Conservation (phyloP, 2,113 vertebrate genomes). For the Anoplopoma fimbria region DNA sequence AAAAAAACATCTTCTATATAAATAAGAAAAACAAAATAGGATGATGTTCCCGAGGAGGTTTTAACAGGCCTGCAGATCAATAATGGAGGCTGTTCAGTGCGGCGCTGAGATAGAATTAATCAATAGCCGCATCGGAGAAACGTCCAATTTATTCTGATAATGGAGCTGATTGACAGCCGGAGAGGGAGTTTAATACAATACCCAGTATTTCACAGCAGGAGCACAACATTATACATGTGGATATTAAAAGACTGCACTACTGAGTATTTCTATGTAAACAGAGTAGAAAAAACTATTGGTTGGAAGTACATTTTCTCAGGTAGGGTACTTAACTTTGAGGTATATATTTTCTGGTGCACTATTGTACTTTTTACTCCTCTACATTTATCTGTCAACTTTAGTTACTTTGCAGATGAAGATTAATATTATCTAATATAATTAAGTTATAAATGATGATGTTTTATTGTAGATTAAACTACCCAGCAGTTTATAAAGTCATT, state of each 20-base stretch:
- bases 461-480: too few species aligned
- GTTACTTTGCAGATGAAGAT: too few species aligned
- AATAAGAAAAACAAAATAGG: slow-evolving; percentile 88
- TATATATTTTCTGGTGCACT: too few species aligned
- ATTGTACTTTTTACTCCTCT: too few species aligned
- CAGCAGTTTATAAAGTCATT: too few species aligned
- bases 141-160: slow-evolving; percentile 98
- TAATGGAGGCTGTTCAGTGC: slow-evolving; percentile 92
- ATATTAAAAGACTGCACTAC: not conserved
- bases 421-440: too few species aligned
- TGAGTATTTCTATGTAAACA: too few species aligned
- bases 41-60: slow-evolving; percentile 94
- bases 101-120: slow-evolving; percentile 94
- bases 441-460: too few species aligned
- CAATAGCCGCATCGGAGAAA: slow-evolving; percentile 94
- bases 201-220: slow-evolving; percentile 6
- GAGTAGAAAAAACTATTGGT: too few species aligned
- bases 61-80: slow-evolving; percentile 94
- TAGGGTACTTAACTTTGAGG: too few species aligned
- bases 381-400: too few species aligned
- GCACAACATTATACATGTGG: not conserved
- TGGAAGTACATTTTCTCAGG: too few species aligned
- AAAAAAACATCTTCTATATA: slow-evolving; percentile 90
- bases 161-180: slow-evolving; percentile 91
- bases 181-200: slow-evolving; percentile 2